Evolutionary conservation across 2,113 vertebrate genomes (phyloP).

Genomic region (Gavia stellata): DNA sequence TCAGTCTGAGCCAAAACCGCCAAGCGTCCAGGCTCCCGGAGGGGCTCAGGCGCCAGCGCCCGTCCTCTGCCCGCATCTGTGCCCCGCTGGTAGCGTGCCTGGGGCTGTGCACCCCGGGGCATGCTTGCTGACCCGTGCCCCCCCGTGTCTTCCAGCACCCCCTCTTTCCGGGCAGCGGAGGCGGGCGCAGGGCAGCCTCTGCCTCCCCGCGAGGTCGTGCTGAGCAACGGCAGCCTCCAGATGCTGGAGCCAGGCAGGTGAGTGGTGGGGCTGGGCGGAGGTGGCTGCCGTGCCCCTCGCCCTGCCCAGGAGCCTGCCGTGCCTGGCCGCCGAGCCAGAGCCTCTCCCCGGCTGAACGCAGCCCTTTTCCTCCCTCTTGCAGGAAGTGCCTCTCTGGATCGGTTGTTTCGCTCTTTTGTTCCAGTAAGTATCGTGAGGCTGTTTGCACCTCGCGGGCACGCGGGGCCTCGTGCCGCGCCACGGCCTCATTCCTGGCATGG

Average conservation of each 20-base stretch:
- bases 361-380: background rate
- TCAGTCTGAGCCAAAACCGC: background rate
- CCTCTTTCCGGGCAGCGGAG: constrained; percentile 20
- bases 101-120: background rate
- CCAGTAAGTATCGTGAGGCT: constrained; percentile 37
- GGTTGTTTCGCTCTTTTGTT: constrained; percentile 59
- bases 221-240: constrained; percentile 31
- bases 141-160: constrained; percentile 1
- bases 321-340: background rate
- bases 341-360: rapidly evolving
- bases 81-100: rapidly evolving
- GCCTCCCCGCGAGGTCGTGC: background rate
- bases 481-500: rapidly evolving
- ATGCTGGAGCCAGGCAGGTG: constrained; percentile 43
- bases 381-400: constrained; percentile 64
- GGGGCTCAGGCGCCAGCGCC: background rate
- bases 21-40: rapidly evolving
- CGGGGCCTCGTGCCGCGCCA: rapidly evolving
- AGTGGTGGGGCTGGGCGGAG: background rate
- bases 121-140: background rate
- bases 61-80: background rate
- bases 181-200: background rate
- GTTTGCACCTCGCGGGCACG: rapidly evolving
- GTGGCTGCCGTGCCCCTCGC: rapidly evolving
- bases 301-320: rapidly evolving